Evolutionary conservation across 1,140 invertebrate species (phyloP).

Genomic region (Megalopta genalis): DNA sequence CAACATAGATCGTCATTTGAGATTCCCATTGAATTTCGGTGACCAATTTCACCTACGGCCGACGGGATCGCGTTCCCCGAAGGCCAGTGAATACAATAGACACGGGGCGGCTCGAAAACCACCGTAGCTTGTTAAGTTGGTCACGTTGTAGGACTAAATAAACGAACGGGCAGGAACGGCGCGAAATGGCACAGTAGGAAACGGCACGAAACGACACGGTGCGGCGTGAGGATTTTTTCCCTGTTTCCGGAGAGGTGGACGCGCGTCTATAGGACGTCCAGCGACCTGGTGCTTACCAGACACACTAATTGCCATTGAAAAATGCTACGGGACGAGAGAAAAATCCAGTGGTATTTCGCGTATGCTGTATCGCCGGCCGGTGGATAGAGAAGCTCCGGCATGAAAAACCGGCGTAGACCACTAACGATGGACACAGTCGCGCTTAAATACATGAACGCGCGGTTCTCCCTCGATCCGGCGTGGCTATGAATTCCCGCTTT

Average conservation of each 20-base stretch:
- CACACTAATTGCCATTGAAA: conserved; percentile 43
- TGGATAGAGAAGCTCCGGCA: conserved; percentile 12
- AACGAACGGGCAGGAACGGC: not conserved
- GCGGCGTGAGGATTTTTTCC: not conserved
- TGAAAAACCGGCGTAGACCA: conserved; percentile 31
- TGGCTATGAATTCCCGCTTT: conserved; percentile 38
- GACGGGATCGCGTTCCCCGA: not conserved
- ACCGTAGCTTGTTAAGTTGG: not conserved
- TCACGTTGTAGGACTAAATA: not conserved
- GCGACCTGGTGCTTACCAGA: conserved; percentile 7
- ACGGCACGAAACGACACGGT: too few relatives aligned
- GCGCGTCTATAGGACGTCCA: not conserved
- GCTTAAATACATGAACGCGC: conserved; percentile 40
- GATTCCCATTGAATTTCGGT: too few relatives aligned
- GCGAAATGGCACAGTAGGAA: too few relatives aligned
- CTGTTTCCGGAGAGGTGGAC: not conserved
- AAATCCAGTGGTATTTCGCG: conserved; percentile 11
- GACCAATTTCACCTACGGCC: not conserved
- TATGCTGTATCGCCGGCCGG: conserved; percentile 10
- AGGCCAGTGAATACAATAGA: not conserved
- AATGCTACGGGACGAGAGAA: conserved; percentile 21
- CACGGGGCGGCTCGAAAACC: not conserved
- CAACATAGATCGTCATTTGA: too few relatives aligned
- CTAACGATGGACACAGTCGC: conserved; percentile 47
- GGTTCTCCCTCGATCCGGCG: not conserved